Evolutionary conservation across 2,113 vertebrate genomes (phyloP), one percentile per base, ranked within the genome.

Genomic region (Toxostoma redivivum): DNA sequence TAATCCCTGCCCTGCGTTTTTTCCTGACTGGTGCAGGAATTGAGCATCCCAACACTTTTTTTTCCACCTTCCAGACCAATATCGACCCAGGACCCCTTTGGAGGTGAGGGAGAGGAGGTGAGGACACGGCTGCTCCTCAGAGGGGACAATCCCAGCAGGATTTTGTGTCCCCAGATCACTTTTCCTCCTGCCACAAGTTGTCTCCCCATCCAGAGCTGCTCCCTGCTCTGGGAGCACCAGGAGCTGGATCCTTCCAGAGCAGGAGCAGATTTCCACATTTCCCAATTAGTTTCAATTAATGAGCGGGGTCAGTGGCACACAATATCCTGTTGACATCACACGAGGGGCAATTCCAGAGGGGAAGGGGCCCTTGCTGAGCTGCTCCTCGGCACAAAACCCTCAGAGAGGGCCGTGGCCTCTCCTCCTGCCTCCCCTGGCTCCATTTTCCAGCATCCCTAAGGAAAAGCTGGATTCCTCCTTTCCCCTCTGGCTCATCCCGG

Each of bases 281-380:
- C 97, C 95, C 97, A 96, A 97, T 98, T 97, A 98, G 64, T 62
- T 97, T 98, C 98, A 98, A 97, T 98, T 98, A 98, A 95, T 81
- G 80, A 98, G 95, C 33, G 21, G 96, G 97, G 97, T 97, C 95
- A 97, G 95, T 86, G 90, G 96, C 82, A 89, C 97, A 97, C 98
- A 98, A 97, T 92, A 92, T 97, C 98, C 92, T 97, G 89, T 72
- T 89, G 92, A 69, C 96, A 95, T 95, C 93, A 40, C 97, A 85
- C 94, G 97, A 94, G 93, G 87, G 97, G 95, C 96, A 85, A 91
- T 97, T 81, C 64, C 14, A 48, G 57, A 47, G 89, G 66, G 62
- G 88, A 69, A 91, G 11, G 69, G 71, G 90, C 81, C 81, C 66
- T 72, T 30, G 58, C 40, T 4, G 53, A 81, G 91, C 78, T 23